phyloP scores from a whole-genome alignment of 2,888 invertebrate genomes.

The Heliconius erato region DNA sequence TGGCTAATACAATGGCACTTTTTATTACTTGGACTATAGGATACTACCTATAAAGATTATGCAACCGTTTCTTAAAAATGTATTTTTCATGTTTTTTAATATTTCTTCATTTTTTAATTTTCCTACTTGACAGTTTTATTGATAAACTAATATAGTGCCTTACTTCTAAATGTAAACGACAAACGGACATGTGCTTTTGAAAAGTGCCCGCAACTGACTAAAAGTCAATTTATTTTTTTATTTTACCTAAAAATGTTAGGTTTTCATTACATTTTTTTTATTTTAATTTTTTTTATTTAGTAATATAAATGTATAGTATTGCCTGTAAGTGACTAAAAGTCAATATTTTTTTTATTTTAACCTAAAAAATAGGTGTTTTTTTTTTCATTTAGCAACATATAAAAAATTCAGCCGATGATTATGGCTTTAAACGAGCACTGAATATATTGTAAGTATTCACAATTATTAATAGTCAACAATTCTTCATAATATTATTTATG shows the following conservation, averaged over 20 bases:
- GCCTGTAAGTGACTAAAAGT: background rate
- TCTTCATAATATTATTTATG: constrained; percentile 1
- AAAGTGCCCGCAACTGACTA: background rate
- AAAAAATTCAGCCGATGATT: background rate
- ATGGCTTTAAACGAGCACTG: constrained; percentile 11
- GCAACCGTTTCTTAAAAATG: background rate
- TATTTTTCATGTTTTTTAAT: background rate
- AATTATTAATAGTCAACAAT: constrained; percentile 2
- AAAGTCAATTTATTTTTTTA: constrained; percentile 9
- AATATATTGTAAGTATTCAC: background rate
- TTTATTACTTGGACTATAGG: background rate
- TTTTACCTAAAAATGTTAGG: background rate
- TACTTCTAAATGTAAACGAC: background rate
- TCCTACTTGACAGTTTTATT: background rate
- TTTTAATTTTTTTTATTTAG: background rate
- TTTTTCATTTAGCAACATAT: background rate
- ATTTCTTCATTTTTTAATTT: background rate
- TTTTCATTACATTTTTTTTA: background rate
- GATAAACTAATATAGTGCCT: constrained; percentile 8
- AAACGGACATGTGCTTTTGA: background rate
- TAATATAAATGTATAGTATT: background rate
- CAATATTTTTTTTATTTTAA: background rate
- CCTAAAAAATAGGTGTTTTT: background rate
- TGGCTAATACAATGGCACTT: background rate
- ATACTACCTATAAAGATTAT: background rate